Percentiles rank a stretch among this genome's conserved stretches.
phyloP scores from a whole-genome alignment of 2,888 invertebrate species.

The Aporophyla lueneburgensis region DNA sequence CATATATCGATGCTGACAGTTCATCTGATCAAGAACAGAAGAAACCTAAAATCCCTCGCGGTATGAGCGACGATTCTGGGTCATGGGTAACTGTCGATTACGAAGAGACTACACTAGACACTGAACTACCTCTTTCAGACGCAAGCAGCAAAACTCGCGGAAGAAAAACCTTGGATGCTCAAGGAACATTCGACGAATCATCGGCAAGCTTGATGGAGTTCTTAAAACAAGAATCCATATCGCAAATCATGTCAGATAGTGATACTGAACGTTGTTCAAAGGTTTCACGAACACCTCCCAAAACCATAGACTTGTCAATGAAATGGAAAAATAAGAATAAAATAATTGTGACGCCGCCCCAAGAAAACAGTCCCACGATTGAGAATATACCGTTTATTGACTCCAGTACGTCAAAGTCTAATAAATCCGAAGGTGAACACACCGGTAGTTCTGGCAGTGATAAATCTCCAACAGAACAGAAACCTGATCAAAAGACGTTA shows the following conservation, averaged over 20 bases:
- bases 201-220: conserved; percentile 89
- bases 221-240: conserved; percentile 85
- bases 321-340: conserved; percentile 90
- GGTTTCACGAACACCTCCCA: conserved; percentile 73
- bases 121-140: conserved; percentile 91
- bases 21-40: conserved; percentile 88
- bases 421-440: conserved; percentile 86
- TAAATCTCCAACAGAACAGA: conserved; percentile 85
- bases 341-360: conserved; percentile 91
- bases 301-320: conserved; percentile 81
- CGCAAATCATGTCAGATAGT: conserved; percentile 83
- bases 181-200: conserved; percentile 91
- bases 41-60: conserved; percentile 82
- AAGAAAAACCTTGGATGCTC: conserved; percentile 85
- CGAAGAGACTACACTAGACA: conserved; percentile 92
- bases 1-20: conserved; percentile 90
- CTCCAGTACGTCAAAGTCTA: conserved; percentile 83
- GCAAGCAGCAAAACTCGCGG: conserved; percentile 75
- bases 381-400: conserved; percentile 90
- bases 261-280: conserved; percentile 85
- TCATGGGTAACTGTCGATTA: conserved; percentile 93
- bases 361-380: conserved; percentile 91
- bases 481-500: conserved; percentile 81
- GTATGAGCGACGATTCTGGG: conserved; percentile 92
- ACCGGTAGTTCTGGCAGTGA: conserved; percentile 87